Conservation (phyloP, 2,113 vertebrate species). For the Andinoacara biseriatus region DNA sequence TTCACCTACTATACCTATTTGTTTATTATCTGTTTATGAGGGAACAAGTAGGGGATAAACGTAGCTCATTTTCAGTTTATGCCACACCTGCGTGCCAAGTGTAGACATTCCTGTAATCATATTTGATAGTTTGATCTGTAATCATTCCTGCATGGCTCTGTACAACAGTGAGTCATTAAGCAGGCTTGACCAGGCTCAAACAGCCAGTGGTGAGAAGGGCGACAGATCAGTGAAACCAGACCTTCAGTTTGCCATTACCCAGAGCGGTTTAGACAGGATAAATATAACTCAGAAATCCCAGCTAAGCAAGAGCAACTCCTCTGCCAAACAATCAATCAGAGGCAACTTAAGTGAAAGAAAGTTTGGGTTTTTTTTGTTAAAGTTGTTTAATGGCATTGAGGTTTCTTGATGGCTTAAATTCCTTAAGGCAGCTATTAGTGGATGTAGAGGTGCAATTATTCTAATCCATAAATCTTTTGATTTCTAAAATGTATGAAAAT, state of each 20-base stretch:
- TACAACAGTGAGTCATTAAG: constrained; percentile 7
- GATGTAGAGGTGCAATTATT: neutral
- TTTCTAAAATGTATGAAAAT: neutral
- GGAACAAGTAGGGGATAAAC: neutral
- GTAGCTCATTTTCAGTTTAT: neutral
- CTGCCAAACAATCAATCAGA: constrained; percentile 30
- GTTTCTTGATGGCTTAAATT: neutral
- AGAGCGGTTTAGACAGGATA: constrained; percentile 63
- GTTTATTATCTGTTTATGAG: constrained; percentile 12
- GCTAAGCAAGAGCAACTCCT: constrained; percentile 57
- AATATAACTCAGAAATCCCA: constrained; percentile 67
- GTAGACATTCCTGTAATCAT: neutral
- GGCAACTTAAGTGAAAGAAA: constrained; percentile 2
- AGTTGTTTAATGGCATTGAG: neutral
- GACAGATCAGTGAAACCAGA: constrained; percentile 76
- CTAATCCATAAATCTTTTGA: neutral
- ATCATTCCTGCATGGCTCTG: neutral
- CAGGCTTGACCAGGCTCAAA: constrained; percentile 13
- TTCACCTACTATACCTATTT: neutral
- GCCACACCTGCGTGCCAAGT: neutral
- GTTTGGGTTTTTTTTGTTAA: no score
- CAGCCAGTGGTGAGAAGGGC: constrained; percentile 25
- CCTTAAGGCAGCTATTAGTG: neutral
- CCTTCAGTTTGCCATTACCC: constrained; percentile 65
- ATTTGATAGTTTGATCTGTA: constrained; percentile 12